These are phyloP conservation scores for Tetragonisca angustula DNA, from an alignment of 2,888 invertebrate genomes.

Conservation along the genomic window DNA sequence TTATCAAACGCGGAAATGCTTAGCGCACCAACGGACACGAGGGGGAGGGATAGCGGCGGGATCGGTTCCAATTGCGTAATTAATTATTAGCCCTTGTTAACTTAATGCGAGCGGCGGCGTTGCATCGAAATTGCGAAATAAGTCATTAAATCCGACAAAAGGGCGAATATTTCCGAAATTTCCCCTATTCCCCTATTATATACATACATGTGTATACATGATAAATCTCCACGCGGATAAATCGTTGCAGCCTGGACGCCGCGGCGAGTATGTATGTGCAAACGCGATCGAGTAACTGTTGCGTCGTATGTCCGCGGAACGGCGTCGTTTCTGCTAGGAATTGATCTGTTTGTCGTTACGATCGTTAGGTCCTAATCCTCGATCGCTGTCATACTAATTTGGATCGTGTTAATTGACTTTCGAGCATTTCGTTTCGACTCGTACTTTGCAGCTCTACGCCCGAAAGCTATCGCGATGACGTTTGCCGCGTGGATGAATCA, in stretches of 20 bases:
- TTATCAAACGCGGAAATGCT: constrained; percentile 58
- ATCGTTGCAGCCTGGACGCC: background rate
- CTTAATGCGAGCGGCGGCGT: constrained; percentile 21
- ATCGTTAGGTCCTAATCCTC: background rate
- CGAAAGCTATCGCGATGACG: background rate
- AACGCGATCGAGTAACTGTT: background rate
- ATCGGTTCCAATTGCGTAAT: constrained; percentile 44
- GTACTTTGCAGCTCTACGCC: background rate
- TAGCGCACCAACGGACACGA: constrained; percentile 21
- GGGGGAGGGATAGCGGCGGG: background rate
- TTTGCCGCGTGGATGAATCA: background rate
- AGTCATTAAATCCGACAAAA: constrained; percentile 37
- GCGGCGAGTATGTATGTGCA: too few relatives aligned
- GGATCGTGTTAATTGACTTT: background rate
- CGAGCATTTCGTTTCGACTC: background rate
- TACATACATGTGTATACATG: background rate
- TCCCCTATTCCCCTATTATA: background rate
- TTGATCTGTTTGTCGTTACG: background rate
- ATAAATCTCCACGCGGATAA: constrained; percentile 10
- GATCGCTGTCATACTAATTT: background rate
- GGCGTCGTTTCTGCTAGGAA: background rate
- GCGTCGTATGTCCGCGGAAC: background rate
- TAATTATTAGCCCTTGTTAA: constrained; percentile 51
- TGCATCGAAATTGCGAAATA: constrained; percentile 41
- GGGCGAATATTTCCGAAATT: constrained; percentile 24